Conservation (phyloP, 2,113 vertebrate genomes). For the Morone chrysops region DNA sequence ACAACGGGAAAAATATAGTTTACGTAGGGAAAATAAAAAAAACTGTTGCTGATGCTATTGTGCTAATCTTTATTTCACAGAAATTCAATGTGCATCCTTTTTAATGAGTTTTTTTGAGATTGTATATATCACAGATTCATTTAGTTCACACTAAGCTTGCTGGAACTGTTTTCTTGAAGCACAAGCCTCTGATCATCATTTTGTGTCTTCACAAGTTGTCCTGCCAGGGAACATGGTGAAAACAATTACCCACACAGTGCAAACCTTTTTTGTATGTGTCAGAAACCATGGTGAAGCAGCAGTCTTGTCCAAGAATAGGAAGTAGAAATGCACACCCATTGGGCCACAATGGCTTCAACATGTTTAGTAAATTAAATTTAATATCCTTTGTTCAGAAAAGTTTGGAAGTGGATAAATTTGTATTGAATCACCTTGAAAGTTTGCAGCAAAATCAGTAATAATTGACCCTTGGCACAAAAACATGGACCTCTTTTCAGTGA, state of each 20-base stretch:
- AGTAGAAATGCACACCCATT: conserved; percentile 29
- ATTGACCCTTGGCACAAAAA: conserved; percentile 50
- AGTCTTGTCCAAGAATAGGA: conserved; percentile 36
- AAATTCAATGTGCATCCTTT: too few species aligned
- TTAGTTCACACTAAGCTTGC: background rate
- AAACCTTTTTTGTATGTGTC: background rate
- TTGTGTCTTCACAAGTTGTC: background rate
- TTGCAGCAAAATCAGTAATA: conserved; percentile 45
- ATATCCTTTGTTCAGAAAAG: conserved; percentile 32
- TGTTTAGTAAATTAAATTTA: conserved; percentile 56
- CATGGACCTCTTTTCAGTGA: conserved; percentile 52
- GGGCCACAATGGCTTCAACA: conserved; percentile 39
- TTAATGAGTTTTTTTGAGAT: background rate
- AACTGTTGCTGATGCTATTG: too few species aligned
- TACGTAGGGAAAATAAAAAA: too few species aligned
- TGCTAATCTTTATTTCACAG: too few species aligned
- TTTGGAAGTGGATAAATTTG: conserved; percentile 48
- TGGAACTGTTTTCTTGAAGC: background rate
- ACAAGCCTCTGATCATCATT: background rate
- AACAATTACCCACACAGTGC: conserved; percentile 6
- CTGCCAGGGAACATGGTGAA: background rate
- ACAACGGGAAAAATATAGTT: too few species aligned
- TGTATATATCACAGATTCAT: background rate
- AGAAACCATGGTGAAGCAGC: conserved; percentile 6
- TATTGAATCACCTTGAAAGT: conserved; percentile 57